Evolutionary conservation across 2,888 invertebrate species (phyloP).

Genomic region (Calliscelio sp.): DNA sequence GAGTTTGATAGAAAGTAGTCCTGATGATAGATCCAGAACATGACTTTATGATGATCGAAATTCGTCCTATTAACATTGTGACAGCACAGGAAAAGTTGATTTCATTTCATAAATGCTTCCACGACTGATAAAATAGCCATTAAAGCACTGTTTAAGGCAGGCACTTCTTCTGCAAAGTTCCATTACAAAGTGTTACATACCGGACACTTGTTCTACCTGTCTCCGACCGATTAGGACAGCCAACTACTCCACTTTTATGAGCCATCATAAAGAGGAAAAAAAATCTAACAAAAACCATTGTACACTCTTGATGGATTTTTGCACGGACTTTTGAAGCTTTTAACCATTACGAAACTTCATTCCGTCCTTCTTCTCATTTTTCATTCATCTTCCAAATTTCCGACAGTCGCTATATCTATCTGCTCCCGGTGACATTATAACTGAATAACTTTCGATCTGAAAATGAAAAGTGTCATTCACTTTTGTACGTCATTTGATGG

Average conservation of each 20-base stretch:
- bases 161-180: slow-evolving; percentile 29
- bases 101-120: slow-evolving; percentile 34
- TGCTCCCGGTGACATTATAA: slow-evolving; percentile 22
- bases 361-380: neutral
- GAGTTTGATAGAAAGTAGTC: too few species aligned
- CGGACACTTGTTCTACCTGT: slow-evolving; percentile 47
- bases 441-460: slow-evolving; percentile 33
- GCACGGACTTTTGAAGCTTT: too few species aligned
- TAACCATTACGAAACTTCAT: too few species aligned
- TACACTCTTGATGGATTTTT: too few species aligned
- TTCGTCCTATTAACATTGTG: slow-evolving; percentile 24
- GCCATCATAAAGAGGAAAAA: slow-evolving; percentile 16
- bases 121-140: slow-evolving; percentile 43
- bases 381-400: neutral
- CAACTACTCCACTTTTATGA: slow-evolving; percentile 59
- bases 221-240: slow-evolving; percentile 45
- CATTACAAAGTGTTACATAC: slow-evolving; percentile 64
- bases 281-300: too few species aligned
- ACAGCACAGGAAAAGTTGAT: slow-evolving; percentile 51
- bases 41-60: neutral
- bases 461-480: slow-evolving; percentile 28
- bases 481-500: neutral
- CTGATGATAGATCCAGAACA: neutral
- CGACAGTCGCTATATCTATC: too few species aligned
- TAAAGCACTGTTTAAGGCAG: slow-evolving; percentile 44